Conservation (phyloP, 2,797 vertebrate genomes). For the Sebastes minor region DNA sequence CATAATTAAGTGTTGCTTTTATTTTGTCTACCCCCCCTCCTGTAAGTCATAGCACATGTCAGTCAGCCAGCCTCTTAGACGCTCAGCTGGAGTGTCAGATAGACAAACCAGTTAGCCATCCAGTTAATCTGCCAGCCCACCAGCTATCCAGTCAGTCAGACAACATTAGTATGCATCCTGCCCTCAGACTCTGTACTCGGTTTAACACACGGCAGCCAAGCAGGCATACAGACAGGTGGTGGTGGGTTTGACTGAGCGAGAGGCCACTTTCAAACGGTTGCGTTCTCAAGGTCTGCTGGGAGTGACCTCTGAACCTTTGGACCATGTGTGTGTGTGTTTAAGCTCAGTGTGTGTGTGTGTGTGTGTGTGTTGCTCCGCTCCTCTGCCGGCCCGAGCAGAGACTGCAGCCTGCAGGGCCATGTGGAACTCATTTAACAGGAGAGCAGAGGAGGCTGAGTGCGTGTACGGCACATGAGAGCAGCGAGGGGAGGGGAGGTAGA, state of each 20-base stretch:
- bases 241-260: slow-evolving; percentile 50
- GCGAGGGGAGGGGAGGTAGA: slow-evolving; percentile 35
- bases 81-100: slow-evolving; percentile 53
- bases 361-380: slow-evolving; percentile 27
- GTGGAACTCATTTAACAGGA: slow-evolving; percentile 76
- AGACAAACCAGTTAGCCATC: slow-evolving; percentile 57
- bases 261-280: slow-evolving; percentile 65
- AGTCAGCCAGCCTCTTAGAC: slow-evolving; percentile 58
- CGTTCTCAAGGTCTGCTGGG: slow-evolving; percentile 59
- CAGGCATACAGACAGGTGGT: slow-evolving; percentile 1
- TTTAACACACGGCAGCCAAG: slow-evolving; percentile 45
- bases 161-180: slow-evolving; percentile 53
- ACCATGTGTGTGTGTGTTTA: background rate
- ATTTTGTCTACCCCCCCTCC: slow-evolving; percentile 1
- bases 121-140: slow-evolving; percentile 59
- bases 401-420: slow-evolving; percentile 64
- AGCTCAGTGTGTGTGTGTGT: background rate
- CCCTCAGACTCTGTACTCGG: slow-evolving; percentile 47
- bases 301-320: slow-evolving; percentile 69
- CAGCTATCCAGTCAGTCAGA: slow-evolving; percentile 39
- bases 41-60: slow-evolving; percentile 45
- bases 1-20: slow-evolving; percentile 33
- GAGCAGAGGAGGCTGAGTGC: slow-evolving; percentile 52
- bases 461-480: slow-evolving; percentile 33
- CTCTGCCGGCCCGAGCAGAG: slow-evolving; percentile 37